phyloP scores from a whole-genome alignment of 1,140 invertebrate species.

The Euura lappo region DNA sequence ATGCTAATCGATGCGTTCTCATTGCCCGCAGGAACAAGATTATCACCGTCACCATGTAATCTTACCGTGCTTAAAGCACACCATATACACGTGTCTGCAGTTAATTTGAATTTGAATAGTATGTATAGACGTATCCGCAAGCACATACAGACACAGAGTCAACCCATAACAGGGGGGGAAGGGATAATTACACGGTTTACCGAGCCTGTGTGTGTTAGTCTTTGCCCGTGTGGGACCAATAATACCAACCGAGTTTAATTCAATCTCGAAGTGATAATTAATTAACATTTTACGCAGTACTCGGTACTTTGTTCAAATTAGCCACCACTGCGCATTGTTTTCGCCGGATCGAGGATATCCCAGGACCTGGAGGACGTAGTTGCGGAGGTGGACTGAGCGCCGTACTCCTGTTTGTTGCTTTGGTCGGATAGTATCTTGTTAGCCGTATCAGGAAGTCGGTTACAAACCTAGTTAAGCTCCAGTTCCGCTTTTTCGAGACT shows the following conservation, averaged over 20 bases:
- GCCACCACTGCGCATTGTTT: too few relatives aligned
- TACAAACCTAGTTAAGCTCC: neutral
- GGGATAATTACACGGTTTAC: neutral
- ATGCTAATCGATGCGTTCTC: too few relatives aligned
- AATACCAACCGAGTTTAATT: too few relatives aligned
- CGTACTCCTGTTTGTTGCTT: neutral
- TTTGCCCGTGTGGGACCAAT: too few relatives aligned
- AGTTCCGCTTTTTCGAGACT: neutral
- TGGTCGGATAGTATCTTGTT: neutral
- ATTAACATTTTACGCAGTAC: too few relatives aligned
- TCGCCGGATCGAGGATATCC: too few relatives aligned
- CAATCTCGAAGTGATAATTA: too few relatives aligned
- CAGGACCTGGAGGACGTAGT: neutral
- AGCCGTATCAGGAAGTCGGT: neutral
- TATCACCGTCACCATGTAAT: neutral
- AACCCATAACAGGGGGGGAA: neutral
- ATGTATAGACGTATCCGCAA: too few relatives aligned
- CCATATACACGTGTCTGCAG: constrained; percentile 2
- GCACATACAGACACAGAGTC: neutral
- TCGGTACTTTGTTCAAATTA: too few relatives aligned
- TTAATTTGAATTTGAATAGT: constrained; percentile 1
- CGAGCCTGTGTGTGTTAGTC: neutral
- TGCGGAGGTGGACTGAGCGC: neutral
- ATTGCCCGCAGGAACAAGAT: neutral
- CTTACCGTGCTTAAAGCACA: neutral